Conservation (phyloP, 2,113 vertebrate species). For the Cariama cristata region DNA sequence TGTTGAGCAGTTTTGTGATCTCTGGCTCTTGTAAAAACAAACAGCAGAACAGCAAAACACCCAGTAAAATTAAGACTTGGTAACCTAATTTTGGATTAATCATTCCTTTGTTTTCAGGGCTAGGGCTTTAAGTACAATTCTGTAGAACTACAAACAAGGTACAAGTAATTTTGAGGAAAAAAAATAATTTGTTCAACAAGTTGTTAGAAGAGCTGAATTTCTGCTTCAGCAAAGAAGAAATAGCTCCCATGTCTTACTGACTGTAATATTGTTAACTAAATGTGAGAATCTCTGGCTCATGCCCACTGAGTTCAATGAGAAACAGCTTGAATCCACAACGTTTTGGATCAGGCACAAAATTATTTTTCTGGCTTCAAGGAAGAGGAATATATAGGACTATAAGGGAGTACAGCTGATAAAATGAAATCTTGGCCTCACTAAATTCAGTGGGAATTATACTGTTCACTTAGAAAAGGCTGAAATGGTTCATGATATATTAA, state of each 20-base stretch:
- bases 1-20: background rate
- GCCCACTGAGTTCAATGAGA: background rate
- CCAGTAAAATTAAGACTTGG: background rate
- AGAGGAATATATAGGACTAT: background rate
- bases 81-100: background rate
- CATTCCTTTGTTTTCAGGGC: background rate
- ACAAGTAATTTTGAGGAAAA: background rate
- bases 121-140: background rate
- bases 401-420: background rate
- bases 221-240: background rate
- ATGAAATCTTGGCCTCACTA: background rate
- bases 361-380: background rate
- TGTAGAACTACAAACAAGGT: background rate
- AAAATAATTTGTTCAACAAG: background rate
- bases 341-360: background rate
- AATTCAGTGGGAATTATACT: background rate
- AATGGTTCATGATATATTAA: background rate
- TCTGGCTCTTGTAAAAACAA: background rate
- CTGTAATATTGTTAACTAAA: background rate
- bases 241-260: background rate
- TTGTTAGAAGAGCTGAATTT: background rate
- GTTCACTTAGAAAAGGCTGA: background rate
- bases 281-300: background rate
- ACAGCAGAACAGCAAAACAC: background rate
- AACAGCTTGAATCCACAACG: background rate